phyloP scores from a whole-genome alignment of 1,140 invertebrate species.

The Cylas formicarius region DNA sequence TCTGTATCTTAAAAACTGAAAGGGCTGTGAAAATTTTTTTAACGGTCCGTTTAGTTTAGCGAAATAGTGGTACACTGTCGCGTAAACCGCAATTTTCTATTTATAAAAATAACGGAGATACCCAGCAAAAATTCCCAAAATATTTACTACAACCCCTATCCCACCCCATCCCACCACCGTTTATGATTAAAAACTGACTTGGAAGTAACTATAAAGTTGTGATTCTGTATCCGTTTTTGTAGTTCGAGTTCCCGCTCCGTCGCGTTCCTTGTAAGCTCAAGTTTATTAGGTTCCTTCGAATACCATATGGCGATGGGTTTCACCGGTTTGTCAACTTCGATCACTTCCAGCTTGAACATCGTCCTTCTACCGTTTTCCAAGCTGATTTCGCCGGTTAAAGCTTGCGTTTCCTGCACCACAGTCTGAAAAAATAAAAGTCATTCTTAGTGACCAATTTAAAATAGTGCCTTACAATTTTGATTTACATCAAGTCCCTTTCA shows the following conservation, averaged over 20 bases:
- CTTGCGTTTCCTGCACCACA: slow-evolving; percentile 42
- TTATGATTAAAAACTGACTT: slow-evolving; percentile 20
- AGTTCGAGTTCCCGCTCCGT: slow-evolving; percentile 21
- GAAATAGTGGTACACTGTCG: no score
- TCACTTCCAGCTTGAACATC: slow-evolving; percentile 11
- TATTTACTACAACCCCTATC: no score
- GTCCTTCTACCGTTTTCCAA: slow-evolving; percentile 17
- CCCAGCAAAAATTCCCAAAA: no score
- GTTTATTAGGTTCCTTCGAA: slow-evolving; percentile 13
- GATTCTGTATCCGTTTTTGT: slow-evolving; percentile 23
- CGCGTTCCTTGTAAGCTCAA: slow-evolving; percentile 17
- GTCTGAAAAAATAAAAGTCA: slow-evolving; percentile 4
- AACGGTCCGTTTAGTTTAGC: no score
- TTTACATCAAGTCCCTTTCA: no score
- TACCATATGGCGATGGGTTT: slow-evolving; percentile 25
- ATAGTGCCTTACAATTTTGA: no score
- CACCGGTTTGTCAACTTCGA: slow-evolving; percentile 7
- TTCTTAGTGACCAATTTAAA: no score
- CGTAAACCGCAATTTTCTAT: no score
- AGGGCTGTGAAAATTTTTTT: no score
- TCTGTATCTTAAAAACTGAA: no score
- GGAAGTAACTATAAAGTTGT: slow-evolving; percentile 39
- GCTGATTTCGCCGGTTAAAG: slow-evolving; percentile 57
- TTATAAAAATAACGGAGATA: no score
- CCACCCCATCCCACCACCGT: no score